Evolutionary conservation across 2,113 vertebrate genomes (phyloP).

Genomic region (Bostrychus sinensis): DNA sequence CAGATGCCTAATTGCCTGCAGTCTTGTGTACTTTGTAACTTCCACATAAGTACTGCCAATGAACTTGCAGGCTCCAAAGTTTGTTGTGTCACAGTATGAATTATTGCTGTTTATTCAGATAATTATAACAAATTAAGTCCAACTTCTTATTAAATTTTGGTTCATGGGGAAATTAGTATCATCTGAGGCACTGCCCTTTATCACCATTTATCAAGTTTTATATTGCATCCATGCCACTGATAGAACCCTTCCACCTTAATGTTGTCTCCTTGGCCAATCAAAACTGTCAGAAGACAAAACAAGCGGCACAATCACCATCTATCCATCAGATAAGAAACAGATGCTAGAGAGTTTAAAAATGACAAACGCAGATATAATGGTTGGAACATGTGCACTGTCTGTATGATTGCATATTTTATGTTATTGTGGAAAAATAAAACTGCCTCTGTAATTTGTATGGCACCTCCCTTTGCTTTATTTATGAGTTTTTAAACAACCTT

Average conservation of each 20-base stretch:
- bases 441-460: conserved; percentile 47
- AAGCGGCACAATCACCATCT: conserved; percentile 60
- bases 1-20: too few relatives aligned
- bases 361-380: conserved; percentile 34
- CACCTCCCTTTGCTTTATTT: conserved; percentile 37
- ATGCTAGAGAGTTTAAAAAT: conserved; percentile 50
- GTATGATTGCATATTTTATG: conserved; percentile 39
- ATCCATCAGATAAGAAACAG: conserved; percentile 71
- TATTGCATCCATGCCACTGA: conserved; percentile 60
- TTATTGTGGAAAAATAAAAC: conserved; percentile 41
- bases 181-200: conserved; percentile 50
- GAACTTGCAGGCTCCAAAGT: too few relatives aligned
- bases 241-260: conserved; percentile 68
- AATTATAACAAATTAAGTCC: conserved; percentile 28
- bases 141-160: too few relatives aligned
- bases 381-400: conserved; percentile 9
- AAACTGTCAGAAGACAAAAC: conserved; percentile 74
- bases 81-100: too few relatives aligned
- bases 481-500: conserved; percentile 49
- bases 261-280: conserved; percentile 69
- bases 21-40: too few relatives aligned
- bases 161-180: conserved; percentile 14
- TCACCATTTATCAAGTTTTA: conserved; percentile 61
- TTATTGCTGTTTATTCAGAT: conserved; percentile 7
- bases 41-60: too few relatives aligned